phyloP scores from a whole-genome alignment of 2,888 invertebrate genomes.

The Ernsta delagoae region DNA sequence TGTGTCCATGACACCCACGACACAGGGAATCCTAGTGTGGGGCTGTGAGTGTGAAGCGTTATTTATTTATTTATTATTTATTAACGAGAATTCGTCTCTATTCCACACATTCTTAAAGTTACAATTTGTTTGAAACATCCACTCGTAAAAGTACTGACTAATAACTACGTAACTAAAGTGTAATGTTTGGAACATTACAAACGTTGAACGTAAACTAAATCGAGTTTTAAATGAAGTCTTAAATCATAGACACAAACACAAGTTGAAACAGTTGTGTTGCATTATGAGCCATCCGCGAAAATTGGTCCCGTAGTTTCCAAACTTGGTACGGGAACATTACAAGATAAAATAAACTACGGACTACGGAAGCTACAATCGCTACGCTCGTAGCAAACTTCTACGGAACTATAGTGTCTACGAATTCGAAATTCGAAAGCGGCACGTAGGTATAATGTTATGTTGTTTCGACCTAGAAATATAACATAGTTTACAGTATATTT shows the following conservation, averaged over 20 bases:
- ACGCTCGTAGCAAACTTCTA: constrained; percentile 36
- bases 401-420: constrained; percentile 17
- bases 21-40: too few relatives aligned
- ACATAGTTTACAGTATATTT: too few relatives aligned
- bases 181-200: too few relatives aligned
- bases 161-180: too few relatives aligned
- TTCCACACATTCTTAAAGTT: too few relatives aligned
- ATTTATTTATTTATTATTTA: too few relatives aligned
- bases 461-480: background rate
- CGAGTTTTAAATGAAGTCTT: background rate
- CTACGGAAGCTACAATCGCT: constrained; percentile 32
- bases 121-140: too few relatives aligned
- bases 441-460: background rate
- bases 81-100: too few relatives aligned
- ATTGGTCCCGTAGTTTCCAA: constrained; percentile 32
- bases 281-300: constrained; percentile 28
- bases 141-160: too few relatives aligned
- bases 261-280: constrained; percentile 7
- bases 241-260: background rate
- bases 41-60: too few relatives aligned
- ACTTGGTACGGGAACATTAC: constrained; percentile 21
- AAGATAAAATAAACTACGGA: constrained; percentile 35
- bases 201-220: too few relatives aligned
- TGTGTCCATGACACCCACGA: too few relatives aligned
- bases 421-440: background rate